Percentiles rank a stretch among this genome's conserved stretches.
phyloP scores from a whole-genome alignment of 2,888 invertebrate genomes.

The Aporophyla lueneburgensis region DNA sequence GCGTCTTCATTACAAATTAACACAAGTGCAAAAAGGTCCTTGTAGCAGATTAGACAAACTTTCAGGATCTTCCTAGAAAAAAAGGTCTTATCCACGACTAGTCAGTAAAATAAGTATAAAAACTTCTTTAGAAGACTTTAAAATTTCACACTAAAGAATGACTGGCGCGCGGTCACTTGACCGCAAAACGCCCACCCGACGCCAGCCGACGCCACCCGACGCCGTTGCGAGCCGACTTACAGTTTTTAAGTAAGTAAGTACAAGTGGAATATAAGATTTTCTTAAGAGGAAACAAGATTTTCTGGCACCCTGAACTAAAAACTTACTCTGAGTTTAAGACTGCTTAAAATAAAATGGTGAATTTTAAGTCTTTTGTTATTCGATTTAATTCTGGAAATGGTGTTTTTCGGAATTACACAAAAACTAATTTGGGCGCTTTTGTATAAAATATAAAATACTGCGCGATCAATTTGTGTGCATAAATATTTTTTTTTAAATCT shows the following conservation, averaged over 20 bases:
- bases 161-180: slow-evolving; percentile 45
- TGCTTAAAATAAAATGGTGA: neutral
- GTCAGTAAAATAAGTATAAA: slow-evolving; percentile 22
- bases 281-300: slow-evolving; percentile 25
- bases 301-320: slow-evolving; percentile 12
- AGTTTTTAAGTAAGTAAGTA: slow-evolving; percentile 38
- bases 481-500: too few relatives aligned
- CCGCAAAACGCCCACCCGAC: slow-evolving; percentile 40
- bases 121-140: slow-evolving; percentile 17
- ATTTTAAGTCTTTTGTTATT: neutral
- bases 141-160: slow-evolving; percentile 30
- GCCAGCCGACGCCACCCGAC: neutral
- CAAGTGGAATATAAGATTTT: slow-evolving; percentile 24
- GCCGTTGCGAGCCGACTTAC: slow-evolving; percentile 20
- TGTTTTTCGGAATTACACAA: neutral
- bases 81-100: neutral
- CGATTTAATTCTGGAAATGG: neutral
- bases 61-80: neutral
- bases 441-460: neutral
- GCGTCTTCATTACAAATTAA: neutral
- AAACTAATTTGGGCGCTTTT: neutral
- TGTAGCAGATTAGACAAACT: neutral
- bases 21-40: neutral
- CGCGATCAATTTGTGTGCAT: too few relatives aligned
- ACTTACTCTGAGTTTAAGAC: neutral